A percentile compares a stretch with the other conserved stretches of the same genome.
Evolutionary conservation across 2,113 vertebrate species (phyloP).

Genomic region (Percopsis transmontana): DNA sequence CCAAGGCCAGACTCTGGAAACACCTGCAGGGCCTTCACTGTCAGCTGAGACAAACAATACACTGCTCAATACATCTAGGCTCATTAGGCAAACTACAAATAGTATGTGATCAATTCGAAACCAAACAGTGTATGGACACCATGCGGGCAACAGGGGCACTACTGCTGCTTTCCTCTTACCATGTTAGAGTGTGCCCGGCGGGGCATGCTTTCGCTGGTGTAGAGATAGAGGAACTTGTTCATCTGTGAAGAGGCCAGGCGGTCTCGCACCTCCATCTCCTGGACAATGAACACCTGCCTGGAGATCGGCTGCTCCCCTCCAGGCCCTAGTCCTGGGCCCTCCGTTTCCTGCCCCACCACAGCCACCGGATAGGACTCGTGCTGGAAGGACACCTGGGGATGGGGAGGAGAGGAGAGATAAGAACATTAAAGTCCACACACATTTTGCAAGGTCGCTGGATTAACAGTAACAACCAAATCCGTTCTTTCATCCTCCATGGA

Average conservation of each 20-base stretch:
- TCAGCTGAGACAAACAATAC: slow-evolving; percentile 74
- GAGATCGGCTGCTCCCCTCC: slow-evolving; percentile 83
- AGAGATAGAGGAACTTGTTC: slow-evolving; percentile 92
- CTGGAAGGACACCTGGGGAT: slow-evolving; percentile 88
- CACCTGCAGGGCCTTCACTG: slow-evolving; percentile 89
- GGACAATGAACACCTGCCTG: slow-evolving; percentile 92
- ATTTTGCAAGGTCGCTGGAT: too few relatives aligned
- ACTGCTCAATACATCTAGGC: neutral
- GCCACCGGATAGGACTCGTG: slow-evolving; percentile 82
- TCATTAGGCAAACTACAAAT: too few relatives aligned
- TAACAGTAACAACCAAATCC: too few relatives aligned
- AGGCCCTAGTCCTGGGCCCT: slow-evolving; percentile 30
- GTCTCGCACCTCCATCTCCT: slow-evolving; percentile 90
- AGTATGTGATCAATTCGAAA: too few relatives aligned
- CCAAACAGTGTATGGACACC: too few relatives aligned
- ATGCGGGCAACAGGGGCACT: too few relatives aligned
- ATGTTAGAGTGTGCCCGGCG: slow-evolving; percentile 91
- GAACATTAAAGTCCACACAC: neutral
- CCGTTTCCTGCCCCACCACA: slow-evolving; percentile 62
- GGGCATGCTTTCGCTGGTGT: slow-evolving; percentile 92
- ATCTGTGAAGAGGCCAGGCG: slow-evolving; percentile 88
- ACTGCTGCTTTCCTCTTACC: slow-evolving; percentile 81
- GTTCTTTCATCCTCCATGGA: too few relatives aligned
- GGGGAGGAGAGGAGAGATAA: slow-evolving; percentile 1
- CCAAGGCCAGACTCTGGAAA: slow-evolving; percentile 83